A percentile compares a stretch with the other conserved stretches of the same genome.
phyloP scores from a whole-genome alignment of 2,888 invertebrate species.

The Leptinotarsa juncta region DNA sequence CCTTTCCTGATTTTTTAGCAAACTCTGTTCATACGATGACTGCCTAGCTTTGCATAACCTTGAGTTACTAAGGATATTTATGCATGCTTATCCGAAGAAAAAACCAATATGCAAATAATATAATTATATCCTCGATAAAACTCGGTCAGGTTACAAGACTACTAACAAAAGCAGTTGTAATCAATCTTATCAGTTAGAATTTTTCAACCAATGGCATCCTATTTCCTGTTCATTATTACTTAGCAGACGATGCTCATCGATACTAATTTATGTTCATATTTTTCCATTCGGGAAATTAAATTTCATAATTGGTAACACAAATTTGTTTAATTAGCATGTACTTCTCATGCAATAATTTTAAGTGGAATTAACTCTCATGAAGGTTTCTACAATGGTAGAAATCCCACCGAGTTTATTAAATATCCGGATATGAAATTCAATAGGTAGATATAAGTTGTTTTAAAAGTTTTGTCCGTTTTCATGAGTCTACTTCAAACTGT shows the following conservation, averaged over 20 bases:
- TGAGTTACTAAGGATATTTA: too few relatives aligned
- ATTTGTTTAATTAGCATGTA: not conserved
- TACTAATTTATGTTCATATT: not conserved
- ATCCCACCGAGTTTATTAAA: not conserved
- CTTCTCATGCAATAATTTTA: not conserved
- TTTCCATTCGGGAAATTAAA: not conserved
- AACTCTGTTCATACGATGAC: too few relatives aligned
- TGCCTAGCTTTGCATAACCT: too few relatives aligned
- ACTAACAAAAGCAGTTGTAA: not conserved
- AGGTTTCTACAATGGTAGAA: not conserved
- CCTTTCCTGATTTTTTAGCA: too few relatives aligned
- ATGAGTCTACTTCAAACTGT: too few relatives aligned
- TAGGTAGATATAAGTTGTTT: too few relatives aligned
- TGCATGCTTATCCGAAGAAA: not conserved
- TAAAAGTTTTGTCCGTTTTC: too few relatives aligned
- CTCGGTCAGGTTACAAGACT: not conserved
- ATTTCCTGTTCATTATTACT: conserved; percentile 1
- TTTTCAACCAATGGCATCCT: not conserved
- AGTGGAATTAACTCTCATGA: not conserved
- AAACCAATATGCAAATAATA: not conserved
- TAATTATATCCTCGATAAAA: not conserved
- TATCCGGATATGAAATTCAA: not conserved
- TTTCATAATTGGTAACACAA: not conserved
- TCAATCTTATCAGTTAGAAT: not conserved
- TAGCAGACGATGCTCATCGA: not conserved